Evolutionary conservation across 1,140 invertebrate genomes (phyloP).

Genomic region (Neelides sp.): DNA sequence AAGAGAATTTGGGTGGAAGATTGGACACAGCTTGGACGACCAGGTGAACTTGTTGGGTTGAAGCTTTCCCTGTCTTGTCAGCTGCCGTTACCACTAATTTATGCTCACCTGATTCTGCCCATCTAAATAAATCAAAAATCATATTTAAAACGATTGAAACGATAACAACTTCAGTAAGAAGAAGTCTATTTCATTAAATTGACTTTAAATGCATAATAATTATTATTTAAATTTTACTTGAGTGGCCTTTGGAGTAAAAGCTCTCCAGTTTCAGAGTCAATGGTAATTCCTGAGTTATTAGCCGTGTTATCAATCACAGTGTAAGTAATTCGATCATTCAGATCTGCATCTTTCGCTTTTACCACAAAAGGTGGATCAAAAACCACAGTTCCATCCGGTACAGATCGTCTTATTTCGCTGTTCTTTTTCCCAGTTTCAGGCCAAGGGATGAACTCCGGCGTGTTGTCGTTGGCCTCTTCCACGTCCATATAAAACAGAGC

Average conservation of each 20-base stretch:
- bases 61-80: conserved; percentile 32
- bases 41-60: conserved; percentile 30
- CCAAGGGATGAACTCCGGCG: conserved; percentile 50
- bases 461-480: conserved; percentile 55
- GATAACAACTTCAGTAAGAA: conserved; percentile 11
- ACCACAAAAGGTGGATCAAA: conserved; percentile 27
- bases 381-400: conserved; percentile 20
- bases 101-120: conserved; percentile 32
- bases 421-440: conserved; percentile 17
- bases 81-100: conserved; percentile 35
- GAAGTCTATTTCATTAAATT: no score
- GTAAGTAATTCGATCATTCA: conserved; percentile 23
- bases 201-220: no score
- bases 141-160: not conserved
- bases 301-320: conserved; percentile 15
- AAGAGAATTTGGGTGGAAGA: conserved; percentile 31
- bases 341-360: conserved; percentile 31
- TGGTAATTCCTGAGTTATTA: conserved; percentile 22
- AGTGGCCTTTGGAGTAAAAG: conserved; percentile 46
- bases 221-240: no score
- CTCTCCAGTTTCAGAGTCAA: conserved; percentile 56
- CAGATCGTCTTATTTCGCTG: conserved; percentile 16
- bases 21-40: conserved; percentile 32
- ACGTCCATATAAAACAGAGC: conserved; percentile 24
- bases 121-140: conserved; percentile 13